A percentile compares a stretch with the other conserved stretches of the same genome.
phyloP scores from a whole-genome alignment of 1,140 invertebrate genomes.

The Sarcophaga peregrina region DNA sequence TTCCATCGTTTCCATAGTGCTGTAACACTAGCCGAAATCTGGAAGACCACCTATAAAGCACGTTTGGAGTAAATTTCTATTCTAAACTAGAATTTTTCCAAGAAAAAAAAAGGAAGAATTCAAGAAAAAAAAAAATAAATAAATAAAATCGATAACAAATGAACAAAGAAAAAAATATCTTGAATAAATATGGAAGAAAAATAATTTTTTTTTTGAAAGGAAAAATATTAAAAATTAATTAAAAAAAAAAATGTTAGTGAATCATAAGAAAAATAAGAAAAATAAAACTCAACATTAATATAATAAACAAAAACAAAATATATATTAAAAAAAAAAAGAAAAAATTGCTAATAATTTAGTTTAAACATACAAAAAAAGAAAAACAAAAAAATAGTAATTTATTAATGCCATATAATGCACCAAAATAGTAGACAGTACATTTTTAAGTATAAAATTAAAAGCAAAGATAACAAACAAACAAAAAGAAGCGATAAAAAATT shows the following conservation, averaged over 20 bases:
- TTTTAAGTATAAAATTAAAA: slow-evolving; percentile 18
- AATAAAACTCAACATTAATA: slow-evolving; percentile 14
- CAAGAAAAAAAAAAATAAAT: background rate
- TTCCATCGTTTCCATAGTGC: slow-evolving; percentile 98
- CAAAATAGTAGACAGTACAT: slow-evolving; percentile 38
- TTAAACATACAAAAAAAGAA: slow-evolving; percentile 4
- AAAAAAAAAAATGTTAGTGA: slow-evolving; percentile 31
- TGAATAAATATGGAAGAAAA: background rate
- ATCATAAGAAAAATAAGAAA: slow-evolving; percentile 7
- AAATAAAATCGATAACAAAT: no score
- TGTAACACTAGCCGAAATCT: slow-evolving; percentile 96
- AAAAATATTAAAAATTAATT: slow-evolving; percentile 10
- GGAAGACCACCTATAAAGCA: slow-evolving; percentile 97
- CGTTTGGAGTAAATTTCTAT: slow-evolving; percentile 77
- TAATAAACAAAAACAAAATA: slow-evolving; percentile 31
- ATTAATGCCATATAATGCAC: slow-evolving; percentile 38
- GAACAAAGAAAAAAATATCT: background rate
- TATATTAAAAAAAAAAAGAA: background rate
- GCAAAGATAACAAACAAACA: background rate
- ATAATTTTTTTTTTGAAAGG: background rate
- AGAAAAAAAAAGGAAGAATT: slow-evolving; percentile 29
- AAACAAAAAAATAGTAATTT: slow-evolving; percentile 34
- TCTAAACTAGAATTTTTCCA: slow-evolving; percentile 16
- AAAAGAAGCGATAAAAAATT: background rate
- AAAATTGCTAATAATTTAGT: slow-evolving; percentile 29